Base-by-base conservation (phyloP, 2,113 vertebrate genomes). In the Peucedramus taeniatus region DNA sequence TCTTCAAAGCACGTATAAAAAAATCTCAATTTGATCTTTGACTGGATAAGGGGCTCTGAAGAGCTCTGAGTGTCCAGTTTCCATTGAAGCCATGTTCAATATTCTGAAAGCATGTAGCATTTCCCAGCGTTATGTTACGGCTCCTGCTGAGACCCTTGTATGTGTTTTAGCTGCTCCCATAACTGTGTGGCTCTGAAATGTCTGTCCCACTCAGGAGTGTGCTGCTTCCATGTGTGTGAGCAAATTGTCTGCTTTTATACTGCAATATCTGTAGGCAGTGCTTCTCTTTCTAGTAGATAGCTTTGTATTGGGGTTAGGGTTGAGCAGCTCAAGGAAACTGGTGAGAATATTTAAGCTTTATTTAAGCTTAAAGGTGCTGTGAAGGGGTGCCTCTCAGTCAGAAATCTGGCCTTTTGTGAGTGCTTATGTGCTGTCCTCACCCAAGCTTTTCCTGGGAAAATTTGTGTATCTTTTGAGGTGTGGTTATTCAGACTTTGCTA, bases 141-240 rank as follows among this genome's bases (percentile, higher is more conserved):
- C 7, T 77, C 4, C 0, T 26, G 23, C 11, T 28, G 37, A 63
- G 77, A 9, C 4, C 6, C 18, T 24, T 54, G 15, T 4, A 10
- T 59, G 27, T 7, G 1, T 10, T 47, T 59, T 12, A 44, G 14
- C 15, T 81, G n/a, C 13, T 66, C 28, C 23, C 2, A 13, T 11
- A 13, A 3, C 17, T 4, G 19, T 0, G 0, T 4, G 9, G 4
- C 15, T 80, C 27, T 13, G 21, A 45, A 35, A 31, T 13, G 6
- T 10, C 56, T 42, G 16, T 33, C 24, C 22, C 35, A 1, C 3
- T 21, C 24, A 11, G 11, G 23, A 28, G 3, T 3, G 9, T 15
- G 79, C 49, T 20, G 20, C 15, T 44, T 1, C 0, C 3, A 1
- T 1, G 8, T 2, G 4, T 9, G 15, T 63, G 28, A 86, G 21